phyloP scores from a whole-genome alignment of 1,140 invertebrate genomes.

The Sycophila sp. region DNA sequence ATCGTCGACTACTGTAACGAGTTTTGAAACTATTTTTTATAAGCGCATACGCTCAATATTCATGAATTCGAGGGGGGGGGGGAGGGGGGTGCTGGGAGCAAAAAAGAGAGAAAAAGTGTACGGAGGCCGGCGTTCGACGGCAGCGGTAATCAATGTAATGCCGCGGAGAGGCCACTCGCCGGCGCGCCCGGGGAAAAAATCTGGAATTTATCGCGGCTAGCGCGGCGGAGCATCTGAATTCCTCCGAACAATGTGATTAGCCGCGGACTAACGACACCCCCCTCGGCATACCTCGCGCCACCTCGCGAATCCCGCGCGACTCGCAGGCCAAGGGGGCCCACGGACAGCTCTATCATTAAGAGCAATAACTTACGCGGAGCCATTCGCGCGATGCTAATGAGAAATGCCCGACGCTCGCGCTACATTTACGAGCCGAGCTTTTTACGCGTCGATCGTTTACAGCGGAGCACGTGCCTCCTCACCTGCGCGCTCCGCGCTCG shows the following conservation, averaged over 20 bases:
- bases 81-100: too few species aligned
- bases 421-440: neutral
- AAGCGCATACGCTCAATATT: too few species aligned
- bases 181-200: too few species aligned
- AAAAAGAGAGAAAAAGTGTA: too few species aligned
- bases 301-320: too few species aligned
- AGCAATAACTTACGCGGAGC: neutral
- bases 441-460: neutral
- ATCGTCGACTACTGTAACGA: too few species aligned
- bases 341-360: conserved; percentile 27
- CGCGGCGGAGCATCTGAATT: neutral
- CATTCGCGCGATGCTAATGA: conserved; percentile 11
- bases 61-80: too few species aligned
- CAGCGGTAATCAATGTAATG: too few species aligned
- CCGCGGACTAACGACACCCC: neutral
- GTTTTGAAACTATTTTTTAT: too few species aligned
- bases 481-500: neutral
- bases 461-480: neutral
- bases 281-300: neutral
- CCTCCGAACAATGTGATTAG: conserved; percentile 14
- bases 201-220: conserved; percentile 17
- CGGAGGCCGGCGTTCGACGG: too few species aligned
- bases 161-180: neutral
- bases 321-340: neutral
- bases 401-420: neutral